Percentiles rank a stretch among this genome's conserved stretches.
phyloP scores from a whole-genome alignment of 2,797 vertebrate species.

The Atherinosoma microstoma region DNA sequence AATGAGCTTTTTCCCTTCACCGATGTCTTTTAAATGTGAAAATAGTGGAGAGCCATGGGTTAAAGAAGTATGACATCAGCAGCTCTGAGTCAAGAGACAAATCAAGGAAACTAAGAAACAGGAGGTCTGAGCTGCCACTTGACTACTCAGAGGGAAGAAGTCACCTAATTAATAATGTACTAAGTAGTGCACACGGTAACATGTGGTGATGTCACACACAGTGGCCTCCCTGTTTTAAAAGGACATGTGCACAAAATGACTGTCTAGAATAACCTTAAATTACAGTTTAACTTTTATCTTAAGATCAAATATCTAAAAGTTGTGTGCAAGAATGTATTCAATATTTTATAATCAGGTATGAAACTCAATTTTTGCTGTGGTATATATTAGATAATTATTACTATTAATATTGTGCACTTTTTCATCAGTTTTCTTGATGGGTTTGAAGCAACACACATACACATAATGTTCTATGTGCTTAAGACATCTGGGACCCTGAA shows the following conservation, averaged over 20 bases:
- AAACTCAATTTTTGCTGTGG: not conserved
- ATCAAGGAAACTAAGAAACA: slow-evolving; percentile 30
- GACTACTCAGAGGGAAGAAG: slow-evolving; percentile 44
- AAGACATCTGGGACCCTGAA: not conserved
- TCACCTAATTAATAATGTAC: slow-evolving; percentile 65
- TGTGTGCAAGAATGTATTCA: not conserved
- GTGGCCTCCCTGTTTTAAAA: slow-evolving; percentile 4
- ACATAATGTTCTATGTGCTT: not conserved
- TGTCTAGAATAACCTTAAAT: slow-evolving; percentile 38
- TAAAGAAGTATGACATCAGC: slow-evolving; percentile 44
- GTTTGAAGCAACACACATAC: not conserved
- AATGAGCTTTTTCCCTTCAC: not conserved
- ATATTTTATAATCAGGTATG: not conserved
- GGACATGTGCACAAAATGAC: slow-evolving; percentile 21
- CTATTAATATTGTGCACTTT: not conserved
- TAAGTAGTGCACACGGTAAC: slow-evolving; percentile 40
- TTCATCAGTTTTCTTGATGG: not conserved
- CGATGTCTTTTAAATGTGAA: not conserved
- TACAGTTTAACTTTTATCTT: slow-evolving; percentile 1
- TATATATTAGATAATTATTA: not conserved
- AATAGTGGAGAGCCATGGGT: slow-evolving; percentile 8
- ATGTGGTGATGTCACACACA: slow-evolving; percentile 48
- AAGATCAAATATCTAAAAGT: not conserved
- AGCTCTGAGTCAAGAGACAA: slow-evolving; percentile 33
- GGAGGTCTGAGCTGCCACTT: slow-evolving; percentile 48